Evolutionary conservation across 2,888 invertebrate species (phyloP).

Genomic region (Candidula unifasciata): DNA sequence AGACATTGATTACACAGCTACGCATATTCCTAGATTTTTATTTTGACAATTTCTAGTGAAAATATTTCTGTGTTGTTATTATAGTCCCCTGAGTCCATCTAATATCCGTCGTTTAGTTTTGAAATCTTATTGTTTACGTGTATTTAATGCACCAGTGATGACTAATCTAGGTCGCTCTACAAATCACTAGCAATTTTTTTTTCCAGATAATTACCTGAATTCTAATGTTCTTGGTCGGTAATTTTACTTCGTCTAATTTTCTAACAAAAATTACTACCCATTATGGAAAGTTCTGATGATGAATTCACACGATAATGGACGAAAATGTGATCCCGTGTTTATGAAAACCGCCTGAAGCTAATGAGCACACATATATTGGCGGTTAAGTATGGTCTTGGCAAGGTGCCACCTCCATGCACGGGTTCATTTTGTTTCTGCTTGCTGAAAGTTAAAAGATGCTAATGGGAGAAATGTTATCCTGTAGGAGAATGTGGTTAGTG

Average conservation of each 20-base stretch:
- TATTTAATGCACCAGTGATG: too few species aligned
- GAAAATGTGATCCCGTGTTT: slow-evolving; percentile 18
- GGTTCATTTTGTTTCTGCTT: background rate
- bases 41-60: too few species aligned
- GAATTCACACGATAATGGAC: background rate
- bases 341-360: background rate
- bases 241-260: background rate
- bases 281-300: background rate
- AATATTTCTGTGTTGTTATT: too few species aligned
- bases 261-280: background rate
- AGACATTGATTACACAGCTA: too few species aligned
- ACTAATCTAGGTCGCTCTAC: too few species aligned
- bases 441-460: background rate
- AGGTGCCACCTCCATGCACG: background rate
- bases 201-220: background rate
- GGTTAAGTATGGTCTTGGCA: slow-evolving; percentile 7
- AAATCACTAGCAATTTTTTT: background rate
- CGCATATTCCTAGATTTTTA: too few species aligned
- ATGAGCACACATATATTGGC: background rate
- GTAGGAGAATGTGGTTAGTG: background rate
- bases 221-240: background rate
- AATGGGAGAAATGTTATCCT: background rate
- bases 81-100: too few species aligned
- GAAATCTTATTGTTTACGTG: too few species aligned
- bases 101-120: too few species aligned